Evolutionary conservation across 2,113 vertebrate species (phyloP).

Genomic region (Hippocampus mohnikei): DNA sequence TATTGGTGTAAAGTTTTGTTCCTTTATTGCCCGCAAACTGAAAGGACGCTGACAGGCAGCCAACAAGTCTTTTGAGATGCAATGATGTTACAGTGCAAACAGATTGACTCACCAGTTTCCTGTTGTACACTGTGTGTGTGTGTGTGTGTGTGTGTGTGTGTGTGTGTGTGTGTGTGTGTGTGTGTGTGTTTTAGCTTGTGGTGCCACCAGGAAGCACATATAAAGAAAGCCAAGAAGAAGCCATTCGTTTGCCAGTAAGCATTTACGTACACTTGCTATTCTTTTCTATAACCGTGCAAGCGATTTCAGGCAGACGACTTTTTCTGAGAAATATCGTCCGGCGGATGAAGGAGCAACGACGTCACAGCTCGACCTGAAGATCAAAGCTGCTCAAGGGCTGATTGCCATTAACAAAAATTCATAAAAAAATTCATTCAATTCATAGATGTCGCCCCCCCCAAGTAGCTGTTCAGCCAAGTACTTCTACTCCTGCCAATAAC

Average conservation of each 20-base stretch:
- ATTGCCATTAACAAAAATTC: neutral
- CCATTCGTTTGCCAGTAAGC: neutral
- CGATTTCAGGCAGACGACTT: neutral
- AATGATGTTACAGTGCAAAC: neutral
- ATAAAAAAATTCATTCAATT: neutral
- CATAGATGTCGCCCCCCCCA: too few relatives aligned
- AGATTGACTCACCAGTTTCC: neutral
- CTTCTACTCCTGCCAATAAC: neutral
- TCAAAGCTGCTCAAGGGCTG: too few relatives aligned
- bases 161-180: too few relatives aligned
- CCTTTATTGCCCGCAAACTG: neutral
- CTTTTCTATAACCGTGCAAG: neutral
- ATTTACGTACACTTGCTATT: neutral
- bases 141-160: slow-evolving; percentile 7
- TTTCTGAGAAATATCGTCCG: too few relatives aligned
- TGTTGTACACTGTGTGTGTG: neutral
- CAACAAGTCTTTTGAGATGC: neutral
- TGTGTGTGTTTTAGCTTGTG: slow-evolving; percentile 11
- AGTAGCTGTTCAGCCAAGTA: neutral
- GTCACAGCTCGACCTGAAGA: neutral
- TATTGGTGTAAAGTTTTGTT: neutral
- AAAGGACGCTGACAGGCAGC: neutral
- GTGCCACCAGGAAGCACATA: slow-evolving; percentile 39
- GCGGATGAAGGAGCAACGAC: neutral
- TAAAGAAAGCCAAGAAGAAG: neutral